These are phyloP conservation scores for Hyposoter dolosus DNA, from an alignment of 2,888 invertebrate genomes.

Conservation along the genomic window DNA sequence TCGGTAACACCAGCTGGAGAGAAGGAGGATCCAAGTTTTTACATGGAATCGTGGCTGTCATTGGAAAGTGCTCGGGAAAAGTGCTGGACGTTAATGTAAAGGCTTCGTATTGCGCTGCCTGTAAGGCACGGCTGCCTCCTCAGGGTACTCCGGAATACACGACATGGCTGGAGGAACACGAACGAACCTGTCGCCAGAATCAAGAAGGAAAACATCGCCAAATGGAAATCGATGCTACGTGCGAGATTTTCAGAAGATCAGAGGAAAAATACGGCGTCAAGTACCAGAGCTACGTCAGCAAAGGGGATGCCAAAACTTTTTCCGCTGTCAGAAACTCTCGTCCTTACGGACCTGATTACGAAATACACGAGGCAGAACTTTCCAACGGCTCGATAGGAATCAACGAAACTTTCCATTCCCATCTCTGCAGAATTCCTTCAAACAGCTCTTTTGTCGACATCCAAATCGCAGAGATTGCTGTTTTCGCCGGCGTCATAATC, in stretches of 20 bases:
- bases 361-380: not conserved
- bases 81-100: conserved; percentile 1
- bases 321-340: not conserved
- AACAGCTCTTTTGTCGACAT: conserved; percentile 1
- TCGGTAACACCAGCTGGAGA: not conserved
- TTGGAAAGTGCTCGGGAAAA: not conserved
- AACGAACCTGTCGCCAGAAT: not conserved
- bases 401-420: not conserved
- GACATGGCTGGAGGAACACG: not conserved
- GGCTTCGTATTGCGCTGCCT: not conserved
- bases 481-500: not conserved
- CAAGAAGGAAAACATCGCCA: not conserved
- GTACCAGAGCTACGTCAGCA: not conserved
- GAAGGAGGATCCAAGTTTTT: not conserved
- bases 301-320: not conserved
- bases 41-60: not conserved
- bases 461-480: not conserved
- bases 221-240: not conserved
- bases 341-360: not conserved
- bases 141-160: not conserved
- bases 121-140: not conserved
- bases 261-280: not conserved
- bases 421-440: not conserved
- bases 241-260: not conserved
- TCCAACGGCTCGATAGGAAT: not conserved